Conservation (phyloP, 2,113 vertebrate species). For the Penelope pileata region DNA sequence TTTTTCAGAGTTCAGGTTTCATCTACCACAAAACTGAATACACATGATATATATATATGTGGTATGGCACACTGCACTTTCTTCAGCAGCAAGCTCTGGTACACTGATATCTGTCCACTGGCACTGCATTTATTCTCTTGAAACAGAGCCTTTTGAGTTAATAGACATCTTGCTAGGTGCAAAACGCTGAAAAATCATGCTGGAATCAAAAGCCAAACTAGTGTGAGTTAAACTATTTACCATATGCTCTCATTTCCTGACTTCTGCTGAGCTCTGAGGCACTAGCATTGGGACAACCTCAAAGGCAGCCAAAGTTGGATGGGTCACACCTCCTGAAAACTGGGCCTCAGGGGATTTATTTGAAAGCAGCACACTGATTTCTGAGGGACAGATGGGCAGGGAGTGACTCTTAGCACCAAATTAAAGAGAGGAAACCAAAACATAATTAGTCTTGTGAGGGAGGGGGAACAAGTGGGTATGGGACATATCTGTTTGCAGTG, state of each 20-base stretch:
- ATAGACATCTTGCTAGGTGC: neutral
- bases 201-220: constrained; percentile 13
- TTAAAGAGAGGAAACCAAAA: neutral
- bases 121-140: neutral
- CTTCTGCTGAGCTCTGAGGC: constrained; percentile 30
- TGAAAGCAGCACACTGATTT: constrained; percentile 22
- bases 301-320: constrained; percentile 38
- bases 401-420: neutral
- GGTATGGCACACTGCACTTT: neutral
- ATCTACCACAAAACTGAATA: neutral
- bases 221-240: constrained; percentile 56
- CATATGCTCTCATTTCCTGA: constrained; percentile 68
- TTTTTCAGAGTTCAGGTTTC: neutral
- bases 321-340: constrained; percentile 10
- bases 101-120: neutral
- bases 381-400: neutral
- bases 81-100: neutral
- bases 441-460: neutral
- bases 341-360: neutral
- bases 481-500: neutral
- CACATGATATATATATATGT: neutral
- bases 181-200: constrained; percentile 7
- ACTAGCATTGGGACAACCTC: neutral
- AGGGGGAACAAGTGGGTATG: neutral
- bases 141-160: constrained; percentile 8